A percentile compares a stretch with the other conserved stretches of the same genome.
Evolutionary conservation across 2,888 invertebrate species (phyloP).

Genomic region (Drosophila antonietae): DNA sequence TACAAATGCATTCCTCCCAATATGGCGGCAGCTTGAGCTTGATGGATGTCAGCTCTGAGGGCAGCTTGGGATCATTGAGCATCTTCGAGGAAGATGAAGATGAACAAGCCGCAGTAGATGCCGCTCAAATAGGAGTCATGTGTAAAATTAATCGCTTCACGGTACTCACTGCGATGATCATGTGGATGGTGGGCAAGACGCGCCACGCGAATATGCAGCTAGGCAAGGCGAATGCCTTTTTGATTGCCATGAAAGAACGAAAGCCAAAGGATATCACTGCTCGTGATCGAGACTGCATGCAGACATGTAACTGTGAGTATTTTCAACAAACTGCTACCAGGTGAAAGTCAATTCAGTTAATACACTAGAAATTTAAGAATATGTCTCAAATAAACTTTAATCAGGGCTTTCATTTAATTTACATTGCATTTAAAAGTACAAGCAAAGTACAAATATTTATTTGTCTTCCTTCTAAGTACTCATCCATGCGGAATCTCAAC

Average conservation of each 20-base stretch:
- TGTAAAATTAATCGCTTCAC: constrained; percentile 82
- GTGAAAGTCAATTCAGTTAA: background rate
- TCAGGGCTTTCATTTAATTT: too few relatives aligned
- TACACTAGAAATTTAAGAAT: background rate
- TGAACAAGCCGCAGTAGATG: constrained; percentile 17
- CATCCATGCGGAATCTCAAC: constrained; percentile 76
- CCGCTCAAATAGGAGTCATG: constrained; percentile 57
- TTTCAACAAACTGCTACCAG: background rate
- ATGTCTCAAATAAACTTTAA: too few relatives aligned
- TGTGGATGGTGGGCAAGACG: constrained; percentile 82
- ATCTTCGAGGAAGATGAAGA: constrained; percentile 7
- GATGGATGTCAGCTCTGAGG: constrained; percentile 25
- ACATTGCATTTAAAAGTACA: too few relatives aligned
- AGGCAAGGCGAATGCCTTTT: constrained; percentile 68
- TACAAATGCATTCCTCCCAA: constrained; percentile 5
- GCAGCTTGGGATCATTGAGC: background rate
- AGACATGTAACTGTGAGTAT: constrained; percentile 82
- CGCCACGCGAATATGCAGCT: constrained; percentile 69
- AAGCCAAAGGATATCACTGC: constrained; percentile 65
- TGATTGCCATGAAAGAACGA: constrained; percentile 62
- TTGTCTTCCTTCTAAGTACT: constrained; percentile 71
- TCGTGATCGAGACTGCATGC: constrained; percentile 69
- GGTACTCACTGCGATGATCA: constrained; percentile 81
- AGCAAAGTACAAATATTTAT: background rate
- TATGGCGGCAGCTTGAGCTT: constrained; percentile 22